Evolutionary conservation across 2,113 vertebrate species (phyloP), one percentile per base, ranked within the genome.

Genomic region (Pandion haliaetus): DNA sequence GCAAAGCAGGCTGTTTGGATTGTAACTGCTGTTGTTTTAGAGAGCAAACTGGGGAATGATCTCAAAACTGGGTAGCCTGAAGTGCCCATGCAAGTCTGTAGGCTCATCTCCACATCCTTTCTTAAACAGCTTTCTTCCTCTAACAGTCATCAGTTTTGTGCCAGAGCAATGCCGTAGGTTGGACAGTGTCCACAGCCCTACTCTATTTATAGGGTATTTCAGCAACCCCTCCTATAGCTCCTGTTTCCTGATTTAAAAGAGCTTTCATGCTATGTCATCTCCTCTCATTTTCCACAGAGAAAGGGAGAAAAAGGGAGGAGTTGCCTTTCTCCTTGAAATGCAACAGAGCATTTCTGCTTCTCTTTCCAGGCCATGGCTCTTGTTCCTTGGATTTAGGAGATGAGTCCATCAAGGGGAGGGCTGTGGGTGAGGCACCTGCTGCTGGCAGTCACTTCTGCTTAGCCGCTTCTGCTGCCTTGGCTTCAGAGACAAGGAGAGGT

Each of bases 311-410:
- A 72, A 72, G 23, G 12, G 42, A 82, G 47, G 54, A 69, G 36
- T 59, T 90, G 73, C 26, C 18, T 95, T 89, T 81, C 55, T 62
- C 63, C 59, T 82, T 61, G 85, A 62, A 89, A 74, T 25, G 23
- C 40, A 57, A 1, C 55, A 69, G 42, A 76, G 49, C 14, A 2
- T 26, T 83, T 79, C 38, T 76, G 36, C 31, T 82, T 44, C 32
- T 72, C 31, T 62, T 62, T 70, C 17, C 50, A 78, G 77, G 32
- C 34, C 3, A 0, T 11, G 24, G 26, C 44, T 93, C 28, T 90
- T 1, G 1, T 34, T 15, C 12, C 54, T 89, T 0, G 4, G 59
- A 29, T 54, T 25, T 36, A 26, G 28, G 34, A 58, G 50, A 28
- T 1, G 14, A 10, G 29, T 28, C 32, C 4, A 3, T 47, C 25